Percentiles rank a stretch among this genome's conserved stretches.
phyloP scores from a whole-genome alignment of 1,140 invertebrate genomes.

The Orussus abietinus region DNA sequence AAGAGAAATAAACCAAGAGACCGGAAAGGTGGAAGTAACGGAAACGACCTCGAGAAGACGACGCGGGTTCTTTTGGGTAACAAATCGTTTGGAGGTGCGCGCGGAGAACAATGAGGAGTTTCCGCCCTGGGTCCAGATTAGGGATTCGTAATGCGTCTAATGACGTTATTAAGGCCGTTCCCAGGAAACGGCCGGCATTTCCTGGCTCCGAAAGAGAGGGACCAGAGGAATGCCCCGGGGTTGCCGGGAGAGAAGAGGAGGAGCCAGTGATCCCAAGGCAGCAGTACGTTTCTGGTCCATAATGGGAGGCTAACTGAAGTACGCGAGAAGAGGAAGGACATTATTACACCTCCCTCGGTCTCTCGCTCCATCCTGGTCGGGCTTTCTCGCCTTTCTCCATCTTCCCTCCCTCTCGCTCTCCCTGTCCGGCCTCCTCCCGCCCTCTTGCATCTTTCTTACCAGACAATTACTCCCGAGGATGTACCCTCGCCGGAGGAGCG shows the following conservation, averaged over 20 bases:
- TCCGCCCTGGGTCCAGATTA: constrained; percentile 37
- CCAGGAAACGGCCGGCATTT: constrained; percentile 38
- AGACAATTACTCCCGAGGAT: constrained; percentile 11
- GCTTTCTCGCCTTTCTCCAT: constrained; percentile 5
- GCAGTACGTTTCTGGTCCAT: constrained; percentile 42
- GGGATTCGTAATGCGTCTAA: constrained; percentile 44
- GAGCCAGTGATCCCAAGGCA: constrained; percentile 35
- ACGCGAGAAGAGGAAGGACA: constrained; percentile 24
- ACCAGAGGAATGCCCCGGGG: no score
- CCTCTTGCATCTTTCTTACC: background rate
- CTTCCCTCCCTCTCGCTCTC: constrained; percentile 4
- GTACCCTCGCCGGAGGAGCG: constrained; percentile 7
- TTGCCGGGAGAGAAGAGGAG: constrained; percentile 32
- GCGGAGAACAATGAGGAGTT: constrained; percentile 1
- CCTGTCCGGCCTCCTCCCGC: background rate
- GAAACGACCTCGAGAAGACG: no score
- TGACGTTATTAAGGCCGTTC: constrained; percentile 46
- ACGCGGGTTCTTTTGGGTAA: no score
- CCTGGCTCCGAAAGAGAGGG: no score
- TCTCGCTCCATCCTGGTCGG: constrained; percentile 2
- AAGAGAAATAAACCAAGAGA: no score
- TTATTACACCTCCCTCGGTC: constrained; percentile 12
- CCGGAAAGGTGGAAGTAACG: no score
- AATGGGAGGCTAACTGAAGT: constrained; percentile 38
- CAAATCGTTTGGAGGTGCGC: background rate